Conservation (phyloP, 2,888 invertebrate species). For the Vanessa cardui region DNA sequence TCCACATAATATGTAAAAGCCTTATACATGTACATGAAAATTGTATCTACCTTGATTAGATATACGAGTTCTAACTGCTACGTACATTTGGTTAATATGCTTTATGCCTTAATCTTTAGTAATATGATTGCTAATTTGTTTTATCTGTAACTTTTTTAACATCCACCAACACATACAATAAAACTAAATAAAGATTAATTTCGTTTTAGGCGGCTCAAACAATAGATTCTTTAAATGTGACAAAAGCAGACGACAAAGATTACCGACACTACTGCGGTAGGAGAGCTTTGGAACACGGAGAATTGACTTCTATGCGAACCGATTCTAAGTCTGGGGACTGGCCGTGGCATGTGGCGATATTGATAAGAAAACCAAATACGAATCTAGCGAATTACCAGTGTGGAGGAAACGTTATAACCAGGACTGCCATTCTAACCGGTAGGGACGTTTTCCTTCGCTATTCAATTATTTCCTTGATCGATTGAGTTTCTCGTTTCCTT, state of each 20-base stretch:
- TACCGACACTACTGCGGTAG: slow-evolving; percentile 67
- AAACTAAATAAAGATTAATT: background rate
- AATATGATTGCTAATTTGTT: too few species aligned
- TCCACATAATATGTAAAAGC: too few species aligned
- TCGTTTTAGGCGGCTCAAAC: slow-evolving; percentile 22
- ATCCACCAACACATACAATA: too few species aligned
- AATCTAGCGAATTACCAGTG: slow-evolving; percentile 57
- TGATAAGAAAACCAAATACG: slow-evolving; percentile 47
- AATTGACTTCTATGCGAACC: slow-evolving; percentile 61
- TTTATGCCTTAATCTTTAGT: too few species aligned
- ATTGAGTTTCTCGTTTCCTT: slow-evolving; percentile 1
- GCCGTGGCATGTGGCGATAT: slow-evolving; percentile 76
- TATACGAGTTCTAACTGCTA: too few species aligned
- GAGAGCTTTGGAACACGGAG: slow-evolving; percentile 61
- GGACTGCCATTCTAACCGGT: slow-evolving; percentile 73
- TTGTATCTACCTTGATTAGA: too few species aligned
- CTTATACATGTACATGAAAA: too few species aligned
- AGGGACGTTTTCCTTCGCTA: slow-evolving; percentile 22
- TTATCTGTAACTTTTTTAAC: too few species aligned
- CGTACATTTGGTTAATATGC: too few species aligned
- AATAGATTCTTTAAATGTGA: slow-evolving; percentile 20
- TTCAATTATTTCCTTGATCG: slow-evolving; percentile 23
- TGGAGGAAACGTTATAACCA: slow-evolving; percentile 71
- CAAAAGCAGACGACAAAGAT: slow-evolving; percentile 35
- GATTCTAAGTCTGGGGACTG: slow-evolving; percentile 69